Evolutionary conservation across 2,888 invertebrate genomes (phyloP), one percentile per base, ranked within the genome.

Genomic region (Andrena dorsata): DNA sequence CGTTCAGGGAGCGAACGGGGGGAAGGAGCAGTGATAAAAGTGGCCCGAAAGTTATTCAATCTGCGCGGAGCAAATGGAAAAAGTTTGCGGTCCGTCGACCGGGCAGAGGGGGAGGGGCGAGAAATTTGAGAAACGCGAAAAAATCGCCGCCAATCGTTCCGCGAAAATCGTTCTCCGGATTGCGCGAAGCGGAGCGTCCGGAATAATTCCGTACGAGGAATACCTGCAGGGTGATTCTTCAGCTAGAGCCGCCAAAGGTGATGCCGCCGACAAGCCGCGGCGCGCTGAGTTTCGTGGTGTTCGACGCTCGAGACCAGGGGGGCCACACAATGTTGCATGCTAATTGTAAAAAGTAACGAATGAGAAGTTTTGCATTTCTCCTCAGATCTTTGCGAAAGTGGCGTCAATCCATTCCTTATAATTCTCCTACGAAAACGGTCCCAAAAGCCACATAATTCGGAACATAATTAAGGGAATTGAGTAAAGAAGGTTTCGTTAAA

Each of bases 31-130:
- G 30, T 65, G 80, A 80, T 79, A 81, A 80, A 73, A 76, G 81
- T 79, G 79, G 83, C 76, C 83, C 66, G 78, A 83, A 82, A 83
- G 83, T 83, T 83, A 83, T 83, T 83, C 83, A 83, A 82, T 83
- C 83, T 82, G 63, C 65, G 83, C 72, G 47, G 71, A 65, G 75
- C 83, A 83, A 77, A 86, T 87, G 87, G 79, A 73, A 82, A 79
- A 72, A 82, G 82, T 84, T 82, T 75, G 32, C 4, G 41, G 16
- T 65, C 69, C 71, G 69, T 82, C 76, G 75, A 47, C 35, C 47
- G 72, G 26, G 61, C 72, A 70, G 41, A 63, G 58, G 5, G 28
- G 30, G 72, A 53, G 5, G 28, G 30, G 72, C 76, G 41, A 66
- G 65, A 79, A 72, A 73, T 83, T 75, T 61, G 61, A 61, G 71